Evolutionary conservation across 2,797 vertebrate genomes (phyloP), one percentile per base, ranked within the genome.

Genomic region (Prunella strophiata): DNA sequence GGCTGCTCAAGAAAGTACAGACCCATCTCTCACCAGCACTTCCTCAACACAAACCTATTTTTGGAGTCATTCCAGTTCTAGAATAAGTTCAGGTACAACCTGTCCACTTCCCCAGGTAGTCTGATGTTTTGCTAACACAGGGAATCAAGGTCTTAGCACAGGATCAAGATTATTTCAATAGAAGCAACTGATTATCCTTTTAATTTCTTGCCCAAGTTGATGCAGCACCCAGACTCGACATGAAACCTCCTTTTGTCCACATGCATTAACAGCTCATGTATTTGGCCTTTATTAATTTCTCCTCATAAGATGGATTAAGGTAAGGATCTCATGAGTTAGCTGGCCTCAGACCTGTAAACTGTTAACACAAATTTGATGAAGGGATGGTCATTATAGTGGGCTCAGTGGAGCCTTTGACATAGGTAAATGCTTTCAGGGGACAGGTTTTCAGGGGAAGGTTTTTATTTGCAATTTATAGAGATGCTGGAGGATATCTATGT

Each of bases 351-450:
- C 50, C 70, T 84, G 85, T 42, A 92, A 92, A 93, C 62, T 85
- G 62, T 63, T 88, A 85, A 74, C n/a, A 72, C n/a, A 55, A 66
- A 88, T 88, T 89, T 94, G 36, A 91, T 84, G 73, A 81, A 88
- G 45, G 21, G 26, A 57, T 1, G 0, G 58, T 51, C 34, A 45
- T 88, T 77, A 26, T 8, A 63, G 29, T 58, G 43, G 55, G 26
- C 59, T 89, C 72, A 73, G 32, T 34, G 45, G 73, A 88, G 54
- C 36, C 32, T 89, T 77, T 92, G 72, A 88, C 73, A 48, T 16
- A 12, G 30, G 26, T 58, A 78, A 94, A 83, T 45, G 68, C 42
- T 93, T 95, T 63, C 81, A 88, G 48, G 43, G 51, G 51, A 29
- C 43, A 63, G 43, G 32, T 75, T 95, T 93, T 54, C 73, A 78